These are phyloP conservation scores for Tridacna gigas DNA, from an alignment of 2,888 invertebrate species.

Conservation along the genomic window DNA sequence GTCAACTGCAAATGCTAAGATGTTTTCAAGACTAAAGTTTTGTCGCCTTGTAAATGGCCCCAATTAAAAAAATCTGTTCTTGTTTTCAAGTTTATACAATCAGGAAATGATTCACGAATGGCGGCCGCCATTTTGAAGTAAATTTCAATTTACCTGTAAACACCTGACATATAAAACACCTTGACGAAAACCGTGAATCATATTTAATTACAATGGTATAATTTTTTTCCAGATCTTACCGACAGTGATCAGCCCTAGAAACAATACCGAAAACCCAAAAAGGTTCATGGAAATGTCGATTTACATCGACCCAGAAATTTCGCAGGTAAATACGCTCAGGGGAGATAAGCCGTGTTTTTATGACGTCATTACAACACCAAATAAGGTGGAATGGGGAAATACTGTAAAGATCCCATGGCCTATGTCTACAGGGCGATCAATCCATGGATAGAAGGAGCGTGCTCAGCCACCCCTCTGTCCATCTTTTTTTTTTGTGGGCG, in stretches of 20 bases:
- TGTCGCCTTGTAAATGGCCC: too few relatives aligned
- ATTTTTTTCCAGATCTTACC: conserved; percentile 38
- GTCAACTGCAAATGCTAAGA: too few relatives aligned
- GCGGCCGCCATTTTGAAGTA: conserved; percentile 11
- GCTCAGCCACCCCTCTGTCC: too few relatives aligned
- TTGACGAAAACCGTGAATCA: background rate
- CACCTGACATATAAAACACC: conserved; percentile 17
- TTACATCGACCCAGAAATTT: conserved; percentile 18
- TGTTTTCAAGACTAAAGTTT: too few relatives aligned
- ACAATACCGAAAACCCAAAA: conserved; percentile 32
- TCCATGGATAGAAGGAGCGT: too few relatives aligned
- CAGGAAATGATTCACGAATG: conserved; percentile 20
- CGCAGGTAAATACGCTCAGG: conserved; percentile 47
- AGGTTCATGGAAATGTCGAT: conserved; percentile 43
- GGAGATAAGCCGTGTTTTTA: conserved; percentile 21
- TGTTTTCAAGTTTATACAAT: background rate
- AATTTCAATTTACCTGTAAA: conserved; percentile 23
- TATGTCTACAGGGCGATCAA: too few relatives aligned
- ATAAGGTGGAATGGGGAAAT: too few relatives aligned
- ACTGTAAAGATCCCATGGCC: too few relatives aligned
- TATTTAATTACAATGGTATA: background rate
- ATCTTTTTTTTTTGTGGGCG: too few relatives aligned
- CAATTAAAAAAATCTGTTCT: background rate
- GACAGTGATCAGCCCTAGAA: conserved; percentile 54
- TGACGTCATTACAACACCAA: background rate